Base-by-base conservation (phyloP, 1,140 invertebrate species). In the Phthorimaea operculella region DNA sequence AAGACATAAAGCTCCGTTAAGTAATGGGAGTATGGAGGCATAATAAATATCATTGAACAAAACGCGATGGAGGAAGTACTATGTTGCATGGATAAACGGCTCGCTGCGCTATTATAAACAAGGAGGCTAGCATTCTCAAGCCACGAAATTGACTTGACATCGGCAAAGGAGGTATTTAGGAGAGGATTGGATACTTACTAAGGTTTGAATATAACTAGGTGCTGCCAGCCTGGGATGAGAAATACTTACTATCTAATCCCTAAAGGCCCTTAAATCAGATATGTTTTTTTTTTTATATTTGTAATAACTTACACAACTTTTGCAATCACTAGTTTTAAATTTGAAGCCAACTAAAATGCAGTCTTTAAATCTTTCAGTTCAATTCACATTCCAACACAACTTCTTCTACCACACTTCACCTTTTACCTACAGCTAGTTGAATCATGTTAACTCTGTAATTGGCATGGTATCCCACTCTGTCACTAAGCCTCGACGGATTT, bases 1-100 rank as follows among this genome's bases (percentile, higher is more conserved):
- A 60, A 52, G 42, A 49, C 53, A 66, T 71, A 67, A 63, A 70
- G 62, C 64, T 39, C 52, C 44, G 58, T 63, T 72, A 78, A 82
- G 57, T 76, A 77, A 82, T 79, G 67, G 64, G 59, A 66, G 58
- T 33, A 52, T 52, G 63, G 55, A 60, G 55, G 50, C 59, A 70
- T 68, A 67, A 78, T 76, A 79, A 83, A 83, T 76, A 79, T 79
- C 76, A 79, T 76, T 72, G 73, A 78, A 78, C 68, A 74, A 78
- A 83, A 80, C 76, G 70, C 68, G 68, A 66, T 72, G 55, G 68
- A 81, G 76, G 77, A 81, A 79, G 79, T 66, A 70, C 69, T 76
- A 74, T 57, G 60, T 79, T 76, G 79, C 69, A 74, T 73, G 79
- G 79, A 80, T 80, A 79, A 78, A 82, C 69, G 64, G 57, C 63